Conservation (phyloP, 2,888 invertebrate genomes). For the Anticlea derivata region DNA sequence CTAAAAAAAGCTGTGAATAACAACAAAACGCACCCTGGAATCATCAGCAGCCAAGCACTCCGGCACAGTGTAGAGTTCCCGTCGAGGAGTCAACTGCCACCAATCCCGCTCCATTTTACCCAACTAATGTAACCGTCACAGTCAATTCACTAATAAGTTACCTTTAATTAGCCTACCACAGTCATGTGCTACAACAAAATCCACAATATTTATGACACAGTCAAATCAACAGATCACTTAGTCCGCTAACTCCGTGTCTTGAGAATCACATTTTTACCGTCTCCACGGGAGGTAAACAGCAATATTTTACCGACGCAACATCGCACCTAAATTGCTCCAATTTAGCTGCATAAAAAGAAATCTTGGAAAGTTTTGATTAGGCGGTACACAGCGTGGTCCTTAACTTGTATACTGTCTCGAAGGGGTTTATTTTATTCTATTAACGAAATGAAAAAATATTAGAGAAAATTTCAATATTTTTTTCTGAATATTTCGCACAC, state of each 20-base stretch:
- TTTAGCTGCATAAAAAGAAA: not conserved
- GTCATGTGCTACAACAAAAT: not conserved
- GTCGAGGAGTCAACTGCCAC: slow-evolving; percentile 80
- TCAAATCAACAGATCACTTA: not conserved
- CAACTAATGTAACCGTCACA: slow-evolving; percentile 10
- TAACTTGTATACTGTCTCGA: too few species aligned
- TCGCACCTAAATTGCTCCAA: not conserved
- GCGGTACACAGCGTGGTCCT: too few species aligned
- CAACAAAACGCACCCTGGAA: slow-evolving; percentile 85
- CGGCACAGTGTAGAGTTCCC: slow-evolving; percentile 70
- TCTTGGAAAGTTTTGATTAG: not conserved
- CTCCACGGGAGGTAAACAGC: not conserved
- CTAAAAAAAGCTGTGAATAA: too few species aligned
- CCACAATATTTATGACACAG: not conserved
- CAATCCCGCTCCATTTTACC: slow-evolving; percentile 71
- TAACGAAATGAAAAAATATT: too few species aligned
- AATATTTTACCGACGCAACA: not conserved
- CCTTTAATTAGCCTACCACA: too few species aligned
- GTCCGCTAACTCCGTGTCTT: not conserved
- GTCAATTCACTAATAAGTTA: not conserved
- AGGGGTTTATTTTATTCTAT: too few species aligned
- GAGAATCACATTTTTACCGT: not conserved
- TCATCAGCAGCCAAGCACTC: slow-evolving; percentile 84
- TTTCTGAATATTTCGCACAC: too few species aligned
- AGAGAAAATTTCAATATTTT: too few species aligned